Evolutionary conservation across 2,797 vertebrate species (phyloP), one percentile per base, ranked within the genome.

Genomic region (Melanotaenia boesemani): DNA sequence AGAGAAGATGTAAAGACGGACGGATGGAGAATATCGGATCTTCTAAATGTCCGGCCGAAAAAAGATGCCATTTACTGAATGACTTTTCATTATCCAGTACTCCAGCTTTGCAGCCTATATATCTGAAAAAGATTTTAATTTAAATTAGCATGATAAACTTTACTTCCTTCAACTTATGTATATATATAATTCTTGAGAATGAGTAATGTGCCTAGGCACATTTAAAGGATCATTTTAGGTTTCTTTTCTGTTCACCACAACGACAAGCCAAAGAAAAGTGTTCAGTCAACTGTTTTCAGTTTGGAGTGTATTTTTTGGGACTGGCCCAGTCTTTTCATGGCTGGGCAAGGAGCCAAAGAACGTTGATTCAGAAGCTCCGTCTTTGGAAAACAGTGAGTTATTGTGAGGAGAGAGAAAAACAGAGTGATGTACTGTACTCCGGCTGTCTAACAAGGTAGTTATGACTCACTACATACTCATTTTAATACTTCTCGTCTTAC

Each of bases 181-280:
- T 76, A 84, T 37, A 10, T 37, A 1, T 44, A 70, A 73, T 66
- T 70, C 56, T 73, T 76, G 59, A 60, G 80, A 65, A 69, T 86
- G 83, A 91, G 76, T 79, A 88, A 91, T 80, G 34, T 60, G 28
- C 24, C 28, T 34, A 67, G 60, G 20, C 75, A 77, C 63, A 76
- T 73, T 67, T 63, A 72, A 83, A 70, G 46, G 54, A 86, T 85
- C 76, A 81, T 79, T 85, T 84, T 68, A 84, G 75, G 76, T 88
- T 82, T 85, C 66, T 81, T 79, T 73, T 75, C 55, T 77, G 77
- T 83, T 75, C 36, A 82, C 81, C 83, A 79, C 82, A 86, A 82
- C 82, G 58, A 83, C 80, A 59, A 80, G 71, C 67, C 77, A 82
- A 79, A 88, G 74, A 84, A 77, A 86, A 90, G 41, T 81, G 86